Base-by-base conservation (phyloP, 2,888 invertebrate genomes). In the Aromia moschata region DNA sequence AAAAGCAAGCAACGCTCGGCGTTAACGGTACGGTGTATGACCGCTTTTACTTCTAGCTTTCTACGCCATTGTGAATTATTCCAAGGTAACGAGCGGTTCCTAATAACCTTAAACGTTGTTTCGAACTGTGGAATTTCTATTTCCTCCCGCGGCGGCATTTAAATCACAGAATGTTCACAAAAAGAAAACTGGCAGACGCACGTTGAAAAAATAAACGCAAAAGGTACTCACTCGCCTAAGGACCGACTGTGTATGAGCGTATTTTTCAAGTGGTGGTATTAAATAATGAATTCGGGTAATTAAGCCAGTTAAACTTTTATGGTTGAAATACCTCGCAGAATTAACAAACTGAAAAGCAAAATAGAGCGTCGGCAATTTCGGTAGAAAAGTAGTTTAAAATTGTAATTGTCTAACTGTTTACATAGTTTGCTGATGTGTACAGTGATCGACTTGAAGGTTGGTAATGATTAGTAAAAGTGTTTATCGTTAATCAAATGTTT, bases 121-220 rank as follows among this genome's bases (percentile, higher is more conserved):
- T 20, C n/a, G 25, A 56, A 52, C 56, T 58, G 54, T 56, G 59
- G 52, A 40, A 52, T 52, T 52, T 41, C 31, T 31, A 41, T 52
- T 52, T 52, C 52, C 52, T 52, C 12, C 20, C 25, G 16, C 7
- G 7, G 25, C 7, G 25, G 25, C 25, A 25, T 25, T 25, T 25
- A 25, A 25, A 3, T 5, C 25, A 25, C 4, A 3, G 25, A 25
- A 25, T 5, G 7, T 25, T 25, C 7, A n/a, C n/a, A n/a, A n/a
- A n/a, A n/a, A n/a, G n/a, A n/a, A n/a, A n/a, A n/a, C n/a, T n/a
- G n/a, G n/a, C n/a, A n/a, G n/a, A n/a, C n/a, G n/a, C n/a, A n/a
- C n/a, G n/a, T n/a, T n/a, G n/a, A n/a, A n/a, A n/a, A n/a, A n/a
- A n/a, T n/a, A n/a, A n/a, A n/a, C n/a, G n/a, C 41, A 56, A 54